These are phyloP conservation scores for Harpalus rufipes DNA, from an alignment of 2,888 invertebrate species.

Conservation along the genomic window DNA sequence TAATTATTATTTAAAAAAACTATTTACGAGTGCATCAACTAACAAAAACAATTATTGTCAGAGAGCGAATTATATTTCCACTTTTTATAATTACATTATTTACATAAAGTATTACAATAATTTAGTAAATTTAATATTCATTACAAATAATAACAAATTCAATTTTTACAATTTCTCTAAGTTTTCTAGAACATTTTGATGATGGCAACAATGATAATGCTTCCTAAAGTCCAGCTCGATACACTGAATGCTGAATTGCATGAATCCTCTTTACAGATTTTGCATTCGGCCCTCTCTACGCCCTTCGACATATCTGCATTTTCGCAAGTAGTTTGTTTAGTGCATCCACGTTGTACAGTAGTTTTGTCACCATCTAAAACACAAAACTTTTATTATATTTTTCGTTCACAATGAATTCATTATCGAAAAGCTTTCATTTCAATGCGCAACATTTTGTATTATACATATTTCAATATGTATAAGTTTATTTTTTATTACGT, in stretches of 20 bases:
- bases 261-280: background rate
- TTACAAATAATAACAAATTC: too few relatives aligned
- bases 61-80: too few relatives aligned
- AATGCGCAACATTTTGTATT: too few relatives aligned
- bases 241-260: background rate
- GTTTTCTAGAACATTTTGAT: background rate
- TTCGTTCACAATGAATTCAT: too few relatives aligned
- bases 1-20: too few relatives aligned
- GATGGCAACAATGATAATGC: background rate
- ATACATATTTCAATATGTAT: too few relatives aligned
- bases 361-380: background rate
- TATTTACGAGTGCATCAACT: too few relatives aligned
- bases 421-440: too few relatives aligned
- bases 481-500: too few relatives aligned
- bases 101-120: constrained; percentile 1
- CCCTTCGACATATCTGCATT: background rate
- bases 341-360: background rate
- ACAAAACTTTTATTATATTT: too few relatives aligned
- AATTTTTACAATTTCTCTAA: background rate
- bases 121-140: background rate
- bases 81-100: background rate
- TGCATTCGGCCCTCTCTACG: background rate
- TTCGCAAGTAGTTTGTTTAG: background rate
- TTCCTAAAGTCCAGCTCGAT: background rate
- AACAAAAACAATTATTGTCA: too few relatives aligned